Evolutionary conservation across 1,140 invertebrate genomes (phyloP).

Genomic region (Drosophila grimshawi): DNA sequence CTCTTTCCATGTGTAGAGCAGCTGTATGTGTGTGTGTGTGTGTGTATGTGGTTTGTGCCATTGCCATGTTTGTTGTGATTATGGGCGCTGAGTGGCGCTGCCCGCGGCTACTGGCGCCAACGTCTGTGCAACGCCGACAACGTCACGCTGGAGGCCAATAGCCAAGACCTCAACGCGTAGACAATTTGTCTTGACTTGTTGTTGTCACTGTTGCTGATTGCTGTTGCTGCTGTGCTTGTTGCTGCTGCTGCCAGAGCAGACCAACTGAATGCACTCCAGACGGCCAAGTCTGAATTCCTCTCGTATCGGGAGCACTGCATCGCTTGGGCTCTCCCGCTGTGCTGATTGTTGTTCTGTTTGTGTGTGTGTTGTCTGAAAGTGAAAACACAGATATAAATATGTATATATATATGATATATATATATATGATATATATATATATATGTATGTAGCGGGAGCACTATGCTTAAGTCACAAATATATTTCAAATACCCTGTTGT

Average conservation of each 20-base stretch:
- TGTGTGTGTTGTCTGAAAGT: constrained; percentile 33
- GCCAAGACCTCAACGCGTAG: constrained; percentile 79
- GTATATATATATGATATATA: too few species aligned
- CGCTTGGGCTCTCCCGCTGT: constrained; percentile 51
- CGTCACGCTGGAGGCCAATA: constrained; percentile 80
- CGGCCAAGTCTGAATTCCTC: constrained; percentile 22
- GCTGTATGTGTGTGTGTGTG: constrained; percentile 14
- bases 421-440: too few species aligned
- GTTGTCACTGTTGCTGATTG: constrained; percentile 16
- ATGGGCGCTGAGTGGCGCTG: constrained; percentile 72
- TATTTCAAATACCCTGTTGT: constrained; percentile 7
- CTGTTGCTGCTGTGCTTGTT: constrained; percentile 33
- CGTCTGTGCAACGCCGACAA: constrained; percentile 59
- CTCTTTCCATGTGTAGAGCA: neutral
- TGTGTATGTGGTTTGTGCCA: constrained; percentile 45
- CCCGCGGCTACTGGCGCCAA: constrained; percentile 57
- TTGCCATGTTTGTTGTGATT: constrained; percentile 57
- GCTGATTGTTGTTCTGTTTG: constrained; percentile 26
- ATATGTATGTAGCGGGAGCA: too few species aligned
- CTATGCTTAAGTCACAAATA: neutral
- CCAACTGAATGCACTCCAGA: constrained; percentile 31
- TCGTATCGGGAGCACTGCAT: constrained; percentile 25
- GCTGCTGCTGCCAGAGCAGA: constrained; percentile 30
- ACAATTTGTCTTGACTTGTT: constrained; percentile 76
- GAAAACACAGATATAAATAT: constrained; percentile 21